Percentiles rank a stretch among this genome's conserved stretches.
Evolutionary conservation across 2,113 vertebrate genomes (phyloP).

Genomic region (Cyphomyrus plagiostoma): DNA sequence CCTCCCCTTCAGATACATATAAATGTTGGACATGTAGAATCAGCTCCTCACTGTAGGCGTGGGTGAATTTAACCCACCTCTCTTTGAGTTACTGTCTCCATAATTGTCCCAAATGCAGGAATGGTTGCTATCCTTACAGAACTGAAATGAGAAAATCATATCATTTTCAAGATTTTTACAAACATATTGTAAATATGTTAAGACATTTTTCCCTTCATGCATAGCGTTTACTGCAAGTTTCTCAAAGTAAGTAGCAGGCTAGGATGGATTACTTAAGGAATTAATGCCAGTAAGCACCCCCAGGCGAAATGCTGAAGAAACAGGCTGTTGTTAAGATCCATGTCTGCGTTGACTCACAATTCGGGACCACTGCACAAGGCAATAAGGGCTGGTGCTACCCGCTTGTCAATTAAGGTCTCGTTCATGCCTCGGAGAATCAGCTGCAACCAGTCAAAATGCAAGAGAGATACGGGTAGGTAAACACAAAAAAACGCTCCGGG

Average conservation of each 20-base stretch:
- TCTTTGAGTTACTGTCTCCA: slow-evolving; percentile 98
- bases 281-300: slow-evolving; percentile 25
- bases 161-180: slow-evolving; percentile 6
- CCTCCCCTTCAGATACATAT: neutral
- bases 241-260: slow-evolving; percentile 37
- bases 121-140: slow-evolving; percentile 98
- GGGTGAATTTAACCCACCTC: slow-evolving; percentile 66
- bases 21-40: neutral
- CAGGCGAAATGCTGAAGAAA: slow-evolving; percentile 34
- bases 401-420: slow-evolving; percentile 99
- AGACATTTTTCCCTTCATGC: neutral
- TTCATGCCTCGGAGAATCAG: slow-evolving; percentile 98
- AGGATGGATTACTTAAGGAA: slow-evolving; percentile 43
- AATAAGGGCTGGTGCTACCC: slow-evolving; percentile 98
- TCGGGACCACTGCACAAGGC: slow-evolving; percentile 99
- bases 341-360: slow-evolving; percentile 94
- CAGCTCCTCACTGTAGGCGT: neutral
- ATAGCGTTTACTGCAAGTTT: slow-evolving; percentile 21
- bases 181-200: slow-evolving; percentile 7
- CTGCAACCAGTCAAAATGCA: slow-evolving; percentile 95
- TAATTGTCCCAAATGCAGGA: slow-evolving; percentile 97
- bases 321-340: slow-evolving; percentile 49
- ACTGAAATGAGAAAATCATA: slow-evolving; percentile 63
- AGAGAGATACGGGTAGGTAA: slow-evolving; percentile 77
- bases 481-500: slow-evolving; percentile 54